Evolutionary conservation across 2,888 invertebrate species (phyloP).

Genomic region (Apotomis betuletana): DNA sequence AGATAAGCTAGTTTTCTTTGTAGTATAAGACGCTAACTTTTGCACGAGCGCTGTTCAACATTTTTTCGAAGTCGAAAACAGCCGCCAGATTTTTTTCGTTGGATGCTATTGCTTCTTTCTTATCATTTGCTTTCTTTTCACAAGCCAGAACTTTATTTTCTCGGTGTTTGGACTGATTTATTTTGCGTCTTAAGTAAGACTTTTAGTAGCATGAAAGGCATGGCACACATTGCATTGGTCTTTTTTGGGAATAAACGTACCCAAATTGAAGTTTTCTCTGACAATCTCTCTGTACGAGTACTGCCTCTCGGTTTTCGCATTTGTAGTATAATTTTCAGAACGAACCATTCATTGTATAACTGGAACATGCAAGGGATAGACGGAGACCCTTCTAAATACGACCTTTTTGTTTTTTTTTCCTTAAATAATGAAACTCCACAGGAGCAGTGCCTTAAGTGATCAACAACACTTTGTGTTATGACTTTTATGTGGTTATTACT

Average conservation of each 20-base stretch:
- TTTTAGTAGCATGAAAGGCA: constrained; percentile 4
- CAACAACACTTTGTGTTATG: not conserved
- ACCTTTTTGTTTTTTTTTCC: not conserved
- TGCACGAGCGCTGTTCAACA: not conserved
- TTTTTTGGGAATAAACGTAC: constrained; percentile 10
- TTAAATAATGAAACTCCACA: constrained; percentile 6
- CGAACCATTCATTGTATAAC: too few species aligned
- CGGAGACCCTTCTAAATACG: not conserved
- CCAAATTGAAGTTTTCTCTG: constrained; percentile 4
- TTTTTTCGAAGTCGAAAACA: constrained; percentile 2
- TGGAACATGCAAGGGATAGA: too few species aligned
- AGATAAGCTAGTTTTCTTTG: not conserved
- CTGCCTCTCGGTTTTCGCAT: constrained; percentile 2
- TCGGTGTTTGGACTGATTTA: not conserved
- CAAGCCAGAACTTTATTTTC: constrained; percentile 4
- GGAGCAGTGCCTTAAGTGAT: constrained; percentile 1
- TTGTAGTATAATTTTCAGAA: not conserved
- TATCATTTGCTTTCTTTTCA: constrained; percentile 1
- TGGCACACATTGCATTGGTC: constrained; percentile 11
- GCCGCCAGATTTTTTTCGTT: not conserved
- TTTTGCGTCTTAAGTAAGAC: not conserved
- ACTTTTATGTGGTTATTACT: not conserved
- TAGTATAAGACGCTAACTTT: not conserved
- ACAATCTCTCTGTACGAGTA: constrained; percentile 6
- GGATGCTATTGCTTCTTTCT: constrained; percentile 1